phyloP scores from a whole-genome alignment of 2,888 invertebrate genomes.

The Nomada goodeniana region DNA sequence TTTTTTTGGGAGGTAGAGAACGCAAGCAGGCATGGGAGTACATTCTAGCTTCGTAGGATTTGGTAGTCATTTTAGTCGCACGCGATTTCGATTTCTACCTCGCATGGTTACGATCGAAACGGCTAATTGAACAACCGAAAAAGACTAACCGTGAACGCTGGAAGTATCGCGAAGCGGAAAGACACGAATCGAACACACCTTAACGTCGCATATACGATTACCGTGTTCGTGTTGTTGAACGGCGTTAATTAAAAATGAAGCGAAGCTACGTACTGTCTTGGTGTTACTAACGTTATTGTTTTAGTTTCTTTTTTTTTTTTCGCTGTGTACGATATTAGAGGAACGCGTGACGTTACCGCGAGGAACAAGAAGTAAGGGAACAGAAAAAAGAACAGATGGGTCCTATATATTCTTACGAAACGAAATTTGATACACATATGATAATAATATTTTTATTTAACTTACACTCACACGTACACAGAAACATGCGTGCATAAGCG shows the following conservation, averaged over 20 bases:
- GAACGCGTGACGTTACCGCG: slow-evolving; percentile 43
- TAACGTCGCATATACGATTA: slow-evolving; percentile 56
- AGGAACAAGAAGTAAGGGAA: slow-evolving; percentile 51
- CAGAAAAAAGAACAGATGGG: slow-evolving; percentile 55
- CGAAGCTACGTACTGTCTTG: slow-evolving; percentile 70
- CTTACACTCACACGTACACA: slow-evolving; percentile 58
- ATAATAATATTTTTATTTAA: slow-evolving; percentile 79
- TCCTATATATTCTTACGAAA: slow-evolving; percentile 67
- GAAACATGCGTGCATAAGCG: not conserved
- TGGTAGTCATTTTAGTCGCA: slow-evolving; percentile 69
- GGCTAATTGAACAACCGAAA: not conserved
- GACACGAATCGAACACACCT: slow-evolving; percentile 73
- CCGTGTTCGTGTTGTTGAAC: slow-evolving; percentile 53
- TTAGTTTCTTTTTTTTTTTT: slow-evolving; percentile 70
- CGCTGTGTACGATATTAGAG: slow-evolving; percentile 78
- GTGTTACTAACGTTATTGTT: slow-evolving; percentile 75
- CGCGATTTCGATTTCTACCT: slow-evolving; percentile 57
- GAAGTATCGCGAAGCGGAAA: slow-evolving; percentile 10
- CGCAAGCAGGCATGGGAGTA: slow-evolving; percentile 27
- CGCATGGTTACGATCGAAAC: not conserved
- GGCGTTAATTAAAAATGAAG: slow-evolving; percentile 64
- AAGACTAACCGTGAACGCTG: not conserved
- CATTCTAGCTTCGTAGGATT: slow-evolving; percentile 65
- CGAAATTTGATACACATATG: slow-evolving; percentile 74
- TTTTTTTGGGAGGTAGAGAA: slow-evolving; percentile 25